Conservation (phyloP, 2,113 vertebrate species). For the Albula glossodonta region DNA sequence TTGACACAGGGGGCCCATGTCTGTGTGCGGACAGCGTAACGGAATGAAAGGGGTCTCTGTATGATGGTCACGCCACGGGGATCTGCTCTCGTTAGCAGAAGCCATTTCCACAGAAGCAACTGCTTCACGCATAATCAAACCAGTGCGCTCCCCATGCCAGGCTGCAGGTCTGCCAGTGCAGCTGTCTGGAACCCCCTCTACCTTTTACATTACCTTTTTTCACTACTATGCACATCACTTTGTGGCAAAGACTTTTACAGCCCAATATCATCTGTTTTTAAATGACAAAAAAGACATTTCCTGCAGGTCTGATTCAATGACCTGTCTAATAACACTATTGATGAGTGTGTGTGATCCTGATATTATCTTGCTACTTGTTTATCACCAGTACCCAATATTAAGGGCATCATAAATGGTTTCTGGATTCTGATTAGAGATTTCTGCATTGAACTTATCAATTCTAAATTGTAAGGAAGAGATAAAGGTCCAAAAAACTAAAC, state of each 20-base stretch:
- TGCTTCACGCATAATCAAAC: conserved; percentile 99
- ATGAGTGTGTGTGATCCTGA: too few relatives aligned
- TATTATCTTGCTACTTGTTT: too few relatives aligned
- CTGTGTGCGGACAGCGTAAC: not conserved
- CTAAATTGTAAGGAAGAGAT: too few relatives aligned
- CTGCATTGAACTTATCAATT: too few relatives aligned
- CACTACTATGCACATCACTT: conserved; percentile 35
- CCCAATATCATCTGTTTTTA: not conserved
- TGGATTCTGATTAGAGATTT: too few relatives aligned
- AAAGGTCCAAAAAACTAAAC: too few relatives aligned
- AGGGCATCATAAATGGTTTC: too few relatives aligned
- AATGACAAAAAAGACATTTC: not conserved
- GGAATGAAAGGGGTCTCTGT: not conserved
- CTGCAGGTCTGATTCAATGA: not conserved
- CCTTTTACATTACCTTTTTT: conserved; percentile 95
- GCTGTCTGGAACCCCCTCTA: conserved; percentile 96
- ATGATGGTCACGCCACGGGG: not conserved
- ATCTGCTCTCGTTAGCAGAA: conserved; percentile 71
- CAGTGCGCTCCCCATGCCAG: conserved; percentile 83
- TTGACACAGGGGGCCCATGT: not conserved
- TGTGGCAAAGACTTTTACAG: not conserved
- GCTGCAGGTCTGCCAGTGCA: conserved; percentile 95
- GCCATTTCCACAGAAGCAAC: conserved; percentile 98
- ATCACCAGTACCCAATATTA: too few relatives aligned
- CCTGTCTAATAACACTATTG: too few relatives aligned